Conservation (phyloP, 2,888 invertebrate genomes). For the Drosophila limbata region DNA sequence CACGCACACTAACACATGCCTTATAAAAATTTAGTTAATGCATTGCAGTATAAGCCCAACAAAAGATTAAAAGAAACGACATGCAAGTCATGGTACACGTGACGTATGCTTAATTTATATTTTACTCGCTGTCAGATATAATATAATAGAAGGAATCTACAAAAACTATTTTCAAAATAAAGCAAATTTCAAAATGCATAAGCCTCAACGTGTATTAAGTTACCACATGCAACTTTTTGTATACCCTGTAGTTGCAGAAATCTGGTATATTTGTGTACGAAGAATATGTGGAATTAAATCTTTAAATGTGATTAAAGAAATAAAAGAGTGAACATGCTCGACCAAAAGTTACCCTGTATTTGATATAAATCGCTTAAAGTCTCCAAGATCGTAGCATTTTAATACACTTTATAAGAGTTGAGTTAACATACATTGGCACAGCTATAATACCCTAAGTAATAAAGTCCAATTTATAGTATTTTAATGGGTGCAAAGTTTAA, state of each 20-base stretch:
- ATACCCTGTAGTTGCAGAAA: neutral
- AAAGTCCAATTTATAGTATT: neutral
- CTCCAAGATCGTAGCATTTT: too few relatives aligned
- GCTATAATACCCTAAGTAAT: too few relatives aligned
- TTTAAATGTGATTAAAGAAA: neutral
- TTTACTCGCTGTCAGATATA: neutral
- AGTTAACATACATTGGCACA: too few relatives aligned
- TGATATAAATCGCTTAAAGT: too few relatives aligned
- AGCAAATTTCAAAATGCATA: slow-evolving; percentile 1
- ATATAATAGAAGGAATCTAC: neutral
- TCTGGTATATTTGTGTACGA: neutral
- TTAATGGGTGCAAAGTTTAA: neutral
- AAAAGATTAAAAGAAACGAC: slow-evolving; percentile 1
- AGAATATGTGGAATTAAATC: neutral
- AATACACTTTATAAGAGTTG: too few relatives aligned
- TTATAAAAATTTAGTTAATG: slow-evolving; percentile 36
- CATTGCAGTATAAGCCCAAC: slow-evolving; percentile 9
- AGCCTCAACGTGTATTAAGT: neutral
- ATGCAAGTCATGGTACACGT: slow-evolving; percentile 26
- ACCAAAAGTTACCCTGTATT: neutral
- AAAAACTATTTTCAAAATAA: neutral
- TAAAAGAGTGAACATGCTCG: neutral
- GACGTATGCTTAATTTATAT: slow-evolving; percentile 36
- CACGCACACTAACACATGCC: slow-evolving; percentile 4
- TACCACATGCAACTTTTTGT: neutral